Base-by-base conservation (phyloP, 2,797 vertebrate genomes). In the Nannoperca obscura region DNA sequence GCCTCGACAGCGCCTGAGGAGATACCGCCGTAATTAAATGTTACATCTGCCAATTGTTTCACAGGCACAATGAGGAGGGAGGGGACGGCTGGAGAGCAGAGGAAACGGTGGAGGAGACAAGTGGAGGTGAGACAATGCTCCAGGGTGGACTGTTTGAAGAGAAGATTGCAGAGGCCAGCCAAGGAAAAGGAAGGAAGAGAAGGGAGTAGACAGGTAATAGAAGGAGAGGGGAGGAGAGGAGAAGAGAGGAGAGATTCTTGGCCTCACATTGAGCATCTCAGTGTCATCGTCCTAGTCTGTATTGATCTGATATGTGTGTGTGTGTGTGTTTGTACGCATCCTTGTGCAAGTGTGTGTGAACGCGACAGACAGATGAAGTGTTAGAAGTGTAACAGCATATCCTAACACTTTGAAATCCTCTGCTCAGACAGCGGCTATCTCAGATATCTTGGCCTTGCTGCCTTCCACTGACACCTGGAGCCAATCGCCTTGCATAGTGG, bases 21-120 rank as follows among this genome's bases (percentile, higher is more conserved):
- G 93, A 95, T 94, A 91, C 91, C 81, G 80, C 80, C 89, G 80
- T 95, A 95, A 95, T 95, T 95, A 95, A 95, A 95, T 95, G 94
- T 93, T 95, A 94, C 93, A 94, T 95, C 93, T 95, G 93, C 94
- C 94, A 95, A 94, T 95, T 95, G 94, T 95, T 95, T 95, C 90
- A 93, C 86, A 58, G 88, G 89, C 88, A 93, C 93, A 93, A 91
- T 90, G 88, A 86, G 86, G 81, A 82, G 80, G 86, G 85, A 81
- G 88, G 82, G 85, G 84, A 82, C 57, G 73, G 82, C 71, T 84
- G 85, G 84, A 86, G 83, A 83, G 87, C 79, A 64, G 80, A 65
- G 81, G 71, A 80, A 82, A 75, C 40, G 49, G 71, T 67, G 81
- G 71, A 83, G 86, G 81, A 89, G 86, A 88, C 88, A 83, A 92